Evolutionary conservation across 2,888 invertebrate genomes (phyloP).

Genomic region (Alviniconcha strummeri): DNA sequence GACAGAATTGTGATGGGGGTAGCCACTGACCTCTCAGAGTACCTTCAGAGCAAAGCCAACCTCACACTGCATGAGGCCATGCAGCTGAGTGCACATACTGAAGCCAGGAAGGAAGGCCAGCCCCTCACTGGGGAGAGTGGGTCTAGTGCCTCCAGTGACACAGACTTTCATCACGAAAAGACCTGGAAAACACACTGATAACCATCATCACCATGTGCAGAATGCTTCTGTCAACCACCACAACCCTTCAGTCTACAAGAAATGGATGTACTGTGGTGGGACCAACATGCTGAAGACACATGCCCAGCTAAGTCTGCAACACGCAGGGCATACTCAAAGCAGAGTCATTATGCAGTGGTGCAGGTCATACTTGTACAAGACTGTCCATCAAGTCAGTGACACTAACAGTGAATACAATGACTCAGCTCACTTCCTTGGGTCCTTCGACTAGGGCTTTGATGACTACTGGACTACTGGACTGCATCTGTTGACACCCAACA

Average conservation of each 20-base stretch:
- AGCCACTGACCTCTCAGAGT: neutral
- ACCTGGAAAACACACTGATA: neutral
- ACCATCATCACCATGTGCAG: neutral
- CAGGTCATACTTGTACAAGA: neutral
- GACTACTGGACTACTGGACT: conserved; percentile 18
- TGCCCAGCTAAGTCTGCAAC: conserved; percentile 32
- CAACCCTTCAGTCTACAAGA: neutral
- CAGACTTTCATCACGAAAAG: neutral
- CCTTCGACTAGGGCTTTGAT: neutral
- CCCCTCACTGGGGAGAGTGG: neutral
- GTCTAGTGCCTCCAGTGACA: neutral
- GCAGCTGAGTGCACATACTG: neutral
- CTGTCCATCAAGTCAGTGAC: neutral
- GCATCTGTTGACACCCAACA: conserved; percentile 29
- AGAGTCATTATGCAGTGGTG: conserved; percentile 23
- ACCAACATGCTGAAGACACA: conserved; percentile 11
- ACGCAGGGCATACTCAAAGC: conserved; percentile 23
- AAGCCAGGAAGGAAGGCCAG: conserved; percentile 4
- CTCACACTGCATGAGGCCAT: conserved; percentile 4
- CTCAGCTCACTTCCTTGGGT: neutral
- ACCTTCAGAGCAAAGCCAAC: conserved; percentile 5
- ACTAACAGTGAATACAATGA: neutral
- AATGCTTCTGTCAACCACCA: no score
- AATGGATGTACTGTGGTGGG: conserved; percentile 18
- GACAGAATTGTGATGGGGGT: conserved; percentile 16